These are phyloP conservation scores for Hipposideros armiger DNA, from an alignment of 2,113 vertebrate genomes.

Conservation along the genomic window DNA sequence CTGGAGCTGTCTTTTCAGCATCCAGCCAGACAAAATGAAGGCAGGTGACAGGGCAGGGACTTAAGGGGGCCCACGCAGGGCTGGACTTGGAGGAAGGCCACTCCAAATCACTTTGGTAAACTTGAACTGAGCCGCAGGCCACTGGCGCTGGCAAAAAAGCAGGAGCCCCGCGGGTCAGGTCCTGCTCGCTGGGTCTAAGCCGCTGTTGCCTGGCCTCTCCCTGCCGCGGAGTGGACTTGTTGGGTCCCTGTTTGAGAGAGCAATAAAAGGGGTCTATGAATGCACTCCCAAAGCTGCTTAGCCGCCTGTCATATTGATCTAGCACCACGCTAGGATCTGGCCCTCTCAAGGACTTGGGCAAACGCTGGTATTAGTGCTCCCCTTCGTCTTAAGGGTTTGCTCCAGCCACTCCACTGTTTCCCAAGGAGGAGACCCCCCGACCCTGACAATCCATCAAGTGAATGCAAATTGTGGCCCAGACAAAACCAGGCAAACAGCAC, in stretches of 20 bases:
- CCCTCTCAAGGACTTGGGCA: conserved; percentile 89
- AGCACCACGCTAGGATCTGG: conserved; percentile 83
- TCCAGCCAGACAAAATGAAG: neutral
- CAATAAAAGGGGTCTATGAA: conserved; percentile 85
- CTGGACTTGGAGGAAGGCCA: conserved; percentile 72
- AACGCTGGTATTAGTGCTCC: conserved; percentile 86
- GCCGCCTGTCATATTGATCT: conserved; percentile 91
- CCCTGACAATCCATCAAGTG: conserved; percentile 92
- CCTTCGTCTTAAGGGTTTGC: conserved; percentile 90
- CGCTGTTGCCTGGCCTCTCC: conserved; percentile 60
- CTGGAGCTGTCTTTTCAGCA: conserved; percentile 55
- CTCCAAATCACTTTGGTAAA: conserved; percentile 84
- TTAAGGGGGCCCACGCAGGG: conserved; percentile 68
- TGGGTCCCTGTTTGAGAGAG: conserved; percentile 73
- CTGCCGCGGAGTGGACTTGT: conserved; percentile 74
- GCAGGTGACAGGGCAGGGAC: neutral
- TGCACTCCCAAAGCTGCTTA: conserved; percentile 85
- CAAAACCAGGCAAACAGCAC: conserved; percentile 92
- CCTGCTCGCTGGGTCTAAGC: neutral
- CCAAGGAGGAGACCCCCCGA: conserved; percentile 90
- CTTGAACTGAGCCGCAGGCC: conserved; percentile 74
- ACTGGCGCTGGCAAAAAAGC: neutral
- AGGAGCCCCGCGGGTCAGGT: neutral
- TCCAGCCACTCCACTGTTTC: conserved; percentile 91
- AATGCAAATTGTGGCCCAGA: conserved; percentile 90